Evolutionary conservation across 1,140 invertebrate genomes (phyloP).

Genomic region (Macrobrachium rosenbergii): DNA sequence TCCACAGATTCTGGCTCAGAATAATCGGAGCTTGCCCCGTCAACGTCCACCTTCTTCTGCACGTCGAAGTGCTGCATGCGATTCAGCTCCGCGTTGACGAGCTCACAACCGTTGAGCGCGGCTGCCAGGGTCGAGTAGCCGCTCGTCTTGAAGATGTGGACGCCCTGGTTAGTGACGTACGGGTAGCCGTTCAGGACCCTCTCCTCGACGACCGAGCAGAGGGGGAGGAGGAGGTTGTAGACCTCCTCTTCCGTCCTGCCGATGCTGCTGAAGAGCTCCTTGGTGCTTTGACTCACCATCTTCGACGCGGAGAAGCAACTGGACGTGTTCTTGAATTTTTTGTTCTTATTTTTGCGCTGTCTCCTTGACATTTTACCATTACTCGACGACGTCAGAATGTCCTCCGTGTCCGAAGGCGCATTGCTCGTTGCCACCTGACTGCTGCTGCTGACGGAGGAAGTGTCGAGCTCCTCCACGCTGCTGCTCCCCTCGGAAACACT

Average conservation of each 20-base stretch:
- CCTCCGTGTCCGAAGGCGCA: constrained; percentile 44
- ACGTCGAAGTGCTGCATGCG: background rate
- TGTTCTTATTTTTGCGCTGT: constrained; percentile 58
- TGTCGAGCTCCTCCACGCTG: constrained; percentile 35
- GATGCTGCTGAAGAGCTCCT: constrained; percentile 39
- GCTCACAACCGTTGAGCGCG: constrained; percentile 28
- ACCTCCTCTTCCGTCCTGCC: constrained; percentile 47
- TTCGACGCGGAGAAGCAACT: background rate
- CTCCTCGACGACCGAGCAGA: constrained; percentile 38
- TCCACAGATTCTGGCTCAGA: constrained; percentile 55
- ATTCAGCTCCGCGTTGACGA: constrained; percentile 19
- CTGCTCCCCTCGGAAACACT: constrained; percentile 26
- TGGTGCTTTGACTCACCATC: constrained; percentile 32
- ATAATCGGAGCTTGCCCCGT: constrained; percentile 47
- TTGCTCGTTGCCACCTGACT: constrained; percentile 39
- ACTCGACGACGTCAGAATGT: constrained; percentile 1
- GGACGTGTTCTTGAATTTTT: constrained; percentile 9
- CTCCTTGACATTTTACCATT: constrained; percentile 30
- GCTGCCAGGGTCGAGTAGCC: constrained; percentile 50
- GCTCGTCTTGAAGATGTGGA: constrained; percentile 37
- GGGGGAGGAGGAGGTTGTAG: constrained; percentile 23
- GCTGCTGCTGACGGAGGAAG: constrained; percentile 42
- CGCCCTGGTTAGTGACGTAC: constrained; percentile 31
- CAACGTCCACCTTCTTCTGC: constrained; percentile 29
- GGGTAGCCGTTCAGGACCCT: constrained; percentile 57